Percentiles rank a stretch among this genome's conserved stretches.
Conservation (phyloP, 1,140 invertebrate species). For the Mizuhopecten yessoensis region DNA sequence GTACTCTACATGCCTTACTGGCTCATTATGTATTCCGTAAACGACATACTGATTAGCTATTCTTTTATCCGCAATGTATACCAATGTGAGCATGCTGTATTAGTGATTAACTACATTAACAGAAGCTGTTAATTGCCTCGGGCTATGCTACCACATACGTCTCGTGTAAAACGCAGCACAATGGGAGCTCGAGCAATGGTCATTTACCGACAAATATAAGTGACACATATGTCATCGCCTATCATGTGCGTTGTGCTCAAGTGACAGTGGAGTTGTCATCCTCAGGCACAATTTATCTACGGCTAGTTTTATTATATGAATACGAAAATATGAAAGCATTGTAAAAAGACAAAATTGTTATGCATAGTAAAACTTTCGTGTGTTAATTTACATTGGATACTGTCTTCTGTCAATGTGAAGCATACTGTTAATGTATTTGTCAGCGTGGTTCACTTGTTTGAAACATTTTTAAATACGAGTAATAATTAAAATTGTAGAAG, state of each 20-base stretch:
- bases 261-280: neutral
- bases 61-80: neutral
- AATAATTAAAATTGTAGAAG: too few species aligned
- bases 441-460: too few species aligned
- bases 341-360: neutral
- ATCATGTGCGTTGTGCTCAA: neutral
- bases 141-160: neutral
- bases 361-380: too few species aligned
- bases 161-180: neutral
- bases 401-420: too few species aligned
- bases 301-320: neutral
- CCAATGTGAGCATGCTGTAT: neutral
- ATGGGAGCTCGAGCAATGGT: neutral
- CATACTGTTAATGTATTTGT: too few species aligned
- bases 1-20: neutral
- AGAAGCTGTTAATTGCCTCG: neutral
- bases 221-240: neutral
- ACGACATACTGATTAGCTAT: too few species aligned
- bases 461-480: too few species aligned
- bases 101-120: neutral
- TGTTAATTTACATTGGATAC: too few species aligned
- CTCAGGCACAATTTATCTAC: neutral
- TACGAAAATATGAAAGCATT: neutral
- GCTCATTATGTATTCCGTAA: neutral
- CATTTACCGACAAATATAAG: neutral